Evolutionary conservation across 2,797 vertebrate species (phyloP).

Genomic region (Prionace glauca): DNA sequence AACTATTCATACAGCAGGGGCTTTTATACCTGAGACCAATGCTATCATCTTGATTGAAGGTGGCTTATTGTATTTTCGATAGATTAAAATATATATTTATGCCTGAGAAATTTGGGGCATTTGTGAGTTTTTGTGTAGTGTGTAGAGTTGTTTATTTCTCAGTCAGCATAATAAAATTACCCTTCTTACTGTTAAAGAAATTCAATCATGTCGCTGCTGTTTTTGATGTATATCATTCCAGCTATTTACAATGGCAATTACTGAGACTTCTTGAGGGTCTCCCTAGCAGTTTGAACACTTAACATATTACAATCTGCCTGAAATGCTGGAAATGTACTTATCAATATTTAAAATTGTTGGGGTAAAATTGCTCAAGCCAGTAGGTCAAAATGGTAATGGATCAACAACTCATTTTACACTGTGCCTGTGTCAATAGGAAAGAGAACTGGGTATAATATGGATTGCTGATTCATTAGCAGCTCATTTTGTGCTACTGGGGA

Average conservation of each 20-base stretch:
- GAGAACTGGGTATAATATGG: neutral
- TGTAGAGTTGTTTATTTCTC: neutral
- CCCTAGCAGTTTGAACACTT: neutral
- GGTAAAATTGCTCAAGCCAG: neutral
- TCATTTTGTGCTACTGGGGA: neutral
- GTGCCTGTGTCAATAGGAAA: neutral
- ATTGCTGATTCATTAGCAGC: neutral
- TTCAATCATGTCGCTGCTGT: neutral
- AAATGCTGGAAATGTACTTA: neutral
- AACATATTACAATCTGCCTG: neutral
- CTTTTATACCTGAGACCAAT: neutral
- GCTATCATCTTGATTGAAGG: neutral
- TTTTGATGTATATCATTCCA: neutral
- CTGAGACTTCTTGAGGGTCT: neutral
- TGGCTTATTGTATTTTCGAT: neutral
- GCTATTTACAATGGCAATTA: neutral
- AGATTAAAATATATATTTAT: neutral
- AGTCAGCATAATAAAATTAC: neutral
- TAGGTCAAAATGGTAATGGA: neutral
- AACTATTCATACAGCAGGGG: neutral
- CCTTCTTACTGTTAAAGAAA: neutral
- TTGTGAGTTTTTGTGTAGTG: neutral
- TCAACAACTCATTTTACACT: neutral
- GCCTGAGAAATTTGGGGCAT: neutral
- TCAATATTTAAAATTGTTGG: neutral